Base-by-base conservation (phyloP, 1,140 invertebrate species). In the Grapholita molesta region DNA sequence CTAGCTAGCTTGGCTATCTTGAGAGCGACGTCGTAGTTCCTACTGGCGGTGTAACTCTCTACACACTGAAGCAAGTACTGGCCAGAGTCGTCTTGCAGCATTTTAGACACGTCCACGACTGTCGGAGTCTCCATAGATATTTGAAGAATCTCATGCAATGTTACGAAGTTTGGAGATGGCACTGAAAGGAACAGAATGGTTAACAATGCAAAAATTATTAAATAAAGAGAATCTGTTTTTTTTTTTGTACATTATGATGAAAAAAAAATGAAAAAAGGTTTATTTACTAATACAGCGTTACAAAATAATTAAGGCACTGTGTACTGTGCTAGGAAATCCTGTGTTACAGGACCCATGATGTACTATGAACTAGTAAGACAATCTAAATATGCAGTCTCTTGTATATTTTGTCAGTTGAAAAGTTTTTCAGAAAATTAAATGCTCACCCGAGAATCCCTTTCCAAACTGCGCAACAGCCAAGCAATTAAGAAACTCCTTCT, bases 11-110 rank as follows among this genome's bases (percentile, higher is more conserved):
- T 89, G 0, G 94, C 94, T 53, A 95, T 90, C 76, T 93, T 89
- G 2, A 94, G 80, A 18, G 94, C 94, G 42, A 86, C 90, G 2
- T 88, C 82, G 69, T 94, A 95, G 70, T 93, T 85, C 68, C 92
- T 83, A 11, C 84, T 81, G 0, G 78, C 71, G 0, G 93, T 83
- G 48, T 95, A 89, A 71, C 89, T 83, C 35, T 93, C 83, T 7
- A 95, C 85, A 74, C 94, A 94, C 70, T 92, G 80, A 4, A 72
- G 66, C 28, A 90, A 65, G 66, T 91, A 90, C 18, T 75, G 52
- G 8, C 77, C 69, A 0, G 79, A 67, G 21, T 89, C 79, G 30
- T 88, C 85, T 77, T 83, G 70, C 28, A 91, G 69, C 76, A 90
- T 79, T 77, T 84, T 90, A 6, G 87, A 82, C 66, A 91, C 75